Conservation (phyloP, 1,140 invertebrate genomes). For the Lepidurus apus region DNA sequence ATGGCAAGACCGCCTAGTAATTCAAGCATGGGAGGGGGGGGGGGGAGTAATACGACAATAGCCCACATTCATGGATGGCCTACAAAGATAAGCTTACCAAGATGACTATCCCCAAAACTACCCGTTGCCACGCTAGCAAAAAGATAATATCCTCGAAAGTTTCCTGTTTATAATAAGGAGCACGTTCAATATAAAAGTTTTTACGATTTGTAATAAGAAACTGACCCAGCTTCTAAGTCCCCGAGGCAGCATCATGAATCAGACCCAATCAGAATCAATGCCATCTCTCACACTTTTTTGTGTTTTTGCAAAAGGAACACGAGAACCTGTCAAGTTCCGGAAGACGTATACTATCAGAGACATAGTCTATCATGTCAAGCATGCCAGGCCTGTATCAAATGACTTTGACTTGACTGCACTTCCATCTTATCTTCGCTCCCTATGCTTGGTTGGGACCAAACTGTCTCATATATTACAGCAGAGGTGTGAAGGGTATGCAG, state of each 20-base stretch:
- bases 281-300: neutral
- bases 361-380: neutral
- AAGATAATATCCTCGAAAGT: too few species aligned
- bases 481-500: too few species aligned
- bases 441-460: neutral
- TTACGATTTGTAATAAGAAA: too few species aligned
- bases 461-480: too few species aligned
- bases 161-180: too few species aligned
- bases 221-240: too few species aligned
- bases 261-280: neutral
- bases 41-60: neutral
- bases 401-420: neutral
- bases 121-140: too few species aligned
- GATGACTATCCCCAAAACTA: too few species aligned
- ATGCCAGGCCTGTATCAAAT: neutral
- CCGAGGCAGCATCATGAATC: neutral
- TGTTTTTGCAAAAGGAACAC: neutral
- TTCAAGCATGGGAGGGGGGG: neutral
- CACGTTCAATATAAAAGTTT: too few species aligned
- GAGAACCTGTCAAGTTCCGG: slow-evolving; percentile 6
- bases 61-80: neutral
- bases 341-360: neutral
- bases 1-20: neutral
- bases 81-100: too few species aligned
- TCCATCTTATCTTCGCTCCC: neutral